Base-by-base conservation (phyloP, 2,888 invertebrate genomes). In the Andricus quercusramuli region DNA sequence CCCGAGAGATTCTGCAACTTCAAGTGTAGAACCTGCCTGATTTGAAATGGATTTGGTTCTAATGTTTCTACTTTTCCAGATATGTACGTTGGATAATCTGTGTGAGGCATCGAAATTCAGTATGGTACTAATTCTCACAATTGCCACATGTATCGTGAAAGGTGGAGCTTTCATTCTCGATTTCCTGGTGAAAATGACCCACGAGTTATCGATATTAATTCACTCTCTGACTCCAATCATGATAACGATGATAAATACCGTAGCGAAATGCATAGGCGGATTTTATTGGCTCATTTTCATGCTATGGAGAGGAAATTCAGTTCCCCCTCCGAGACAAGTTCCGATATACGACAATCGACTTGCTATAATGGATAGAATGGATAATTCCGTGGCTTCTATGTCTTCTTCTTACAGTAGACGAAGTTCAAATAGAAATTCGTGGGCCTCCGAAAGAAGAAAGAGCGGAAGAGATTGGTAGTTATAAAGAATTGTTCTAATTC, bases 191-290 rank as follows among this genome's bases (percentile, higher is more conserved):
- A 90, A 88, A 86, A 85, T 93, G 13, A 89, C 91, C 78, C 88
- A 88, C 44, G 91, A 92, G 81, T 74, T 89, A 20, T 89, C 90
- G 13, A 41, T 85, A 79, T 83, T 93, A 68, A 84, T 93, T 22
- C 85, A 85, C 5, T 88, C 87, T 9, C 80, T 88, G 6, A 92
- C 92, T 13, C 93, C 93, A n/a, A 86, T 93, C 66, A 81, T 90
- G 6, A 83, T 93, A 78, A 90, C 90, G 8, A 79, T 90, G n/a
- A 89, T 91, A 62, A 91, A 93, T 77, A 90, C 92, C 80, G 83
- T 92, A 74, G 85, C 90, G 25, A 92, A 90, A 86, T 90, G 90
- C 80, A 87, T 93, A n/a, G 91, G 91, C 37, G 93, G 93, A 29
- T 87, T 93, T 66, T 92, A 91, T 85, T 90, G 92, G 87, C 86